Conservation (phyloP, 2,113 vertebrate genomes). For the Hippocampus abdominalis region DNA sequence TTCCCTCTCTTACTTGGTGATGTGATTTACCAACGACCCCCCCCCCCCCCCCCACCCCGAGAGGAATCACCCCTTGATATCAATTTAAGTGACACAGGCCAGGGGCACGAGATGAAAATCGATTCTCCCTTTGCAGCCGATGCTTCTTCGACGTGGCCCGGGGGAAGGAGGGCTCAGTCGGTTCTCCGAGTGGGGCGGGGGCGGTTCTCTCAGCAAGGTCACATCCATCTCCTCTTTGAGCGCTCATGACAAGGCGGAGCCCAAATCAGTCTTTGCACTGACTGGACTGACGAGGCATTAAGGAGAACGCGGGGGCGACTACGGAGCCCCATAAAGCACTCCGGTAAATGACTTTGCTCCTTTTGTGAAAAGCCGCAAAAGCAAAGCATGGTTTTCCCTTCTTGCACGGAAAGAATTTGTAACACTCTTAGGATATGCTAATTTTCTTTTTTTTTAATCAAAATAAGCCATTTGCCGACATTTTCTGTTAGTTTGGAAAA, state of each 20-base stretch:
- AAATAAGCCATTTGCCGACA: no score
- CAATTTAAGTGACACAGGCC: conserved; percentile 60
- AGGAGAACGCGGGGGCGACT: conserved; percentile 18
- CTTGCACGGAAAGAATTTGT: background rate
- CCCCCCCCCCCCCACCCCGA: conserved; percentile 2
- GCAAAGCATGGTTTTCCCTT: background rate
- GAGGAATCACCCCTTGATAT: conserved; percentile 64
- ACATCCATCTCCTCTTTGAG: conserved; percentile 61
- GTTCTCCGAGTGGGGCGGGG: conserved; percentile 25
- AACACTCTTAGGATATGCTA: no score
- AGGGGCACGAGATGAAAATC: conserved; percentile 67
- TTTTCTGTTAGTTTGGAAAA: no score
- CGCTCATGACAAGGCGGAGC: conserved; percentile 43
- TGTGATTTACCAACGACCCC: conserved; percentile 37
- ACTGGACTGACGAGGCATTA: conserved; percentile 35
- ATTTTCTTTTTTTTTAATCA: background rate
- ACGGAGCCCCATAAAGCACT: conserved; percentile 8
- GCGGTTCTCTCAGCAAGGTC: conserved; percentile 46
- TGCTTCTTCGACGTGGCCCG: conserved; percentile 53
- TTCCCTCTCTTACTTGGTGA: conserved; percentile 36
- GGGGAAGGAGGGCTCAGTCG: background rate
- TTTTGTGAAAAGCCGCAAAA: conserved; percentile 6
- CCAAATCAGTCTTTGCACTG: conserved; percentile 36
- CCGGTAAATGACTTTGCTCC: conserved; percentile 19
- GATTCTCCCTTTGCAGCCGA: conserved; percentile 57